Base-by-base conservation (phyloP, 2,113 vertebrate species). In the Mormyrus lacerda region DNA sequence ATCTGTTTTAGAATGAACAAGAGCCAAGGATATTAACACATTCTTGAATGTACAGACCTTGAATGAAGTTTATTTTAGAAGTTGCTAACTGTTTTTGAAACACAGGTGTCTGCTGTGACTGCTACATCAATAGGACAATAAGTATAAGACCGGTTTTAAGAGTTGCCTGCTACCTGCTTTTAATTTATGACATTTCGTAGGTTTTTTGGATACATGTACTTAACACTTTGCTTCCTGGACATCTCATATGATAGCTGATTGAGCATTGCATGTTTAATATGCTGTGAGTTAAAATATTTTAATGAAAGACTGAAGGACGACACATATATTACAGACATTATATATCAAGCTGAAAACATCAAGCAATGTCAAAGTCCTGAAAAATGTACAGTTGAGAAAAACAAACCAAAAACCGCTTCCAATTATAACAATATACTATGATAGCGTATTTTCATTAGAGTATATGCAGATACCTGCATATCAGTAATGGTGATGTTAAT, bases 141-240 rank as follows among this genome's bases (percentile, higher is more conserved):
- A 48, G 44, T 45, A 17, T 85, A 27, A 47, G 21, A 50, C 21
- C 79, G 45, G 19, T 48, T 85, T 47, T n/a, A 47, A 85, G 83
- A 85, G 44, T 90, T 94, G 91, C 90, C 47, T 92, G 91, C 88
- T 65, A 84, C 27, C 90, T 92, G 0, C 82, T 24, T 48, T 85
- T 24, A 44, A 35, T 76, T 35, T 31, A 35, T 76, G 3, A 42
- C 35, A 7, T 76, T 76, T 35, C 35, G 2, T 19, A 76, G 15
- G 44, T 31, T 48, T 48, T 50, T 44, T 50, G 83, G 83, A 27
- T 48, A 27, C 31, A 85, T 48, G 45, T 47, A 85, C n/a, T 47
- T 44, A 45, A 17, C 73, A 19, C 4, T 61, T 61, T 84, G 69
- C 39, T 76, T 76, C 69, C 35, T 76, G 69, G 35, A 79, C 73